Conservation (phyloP, 2,113 vertebrate genomes). For the Ahaetulla prasina region DNA sequence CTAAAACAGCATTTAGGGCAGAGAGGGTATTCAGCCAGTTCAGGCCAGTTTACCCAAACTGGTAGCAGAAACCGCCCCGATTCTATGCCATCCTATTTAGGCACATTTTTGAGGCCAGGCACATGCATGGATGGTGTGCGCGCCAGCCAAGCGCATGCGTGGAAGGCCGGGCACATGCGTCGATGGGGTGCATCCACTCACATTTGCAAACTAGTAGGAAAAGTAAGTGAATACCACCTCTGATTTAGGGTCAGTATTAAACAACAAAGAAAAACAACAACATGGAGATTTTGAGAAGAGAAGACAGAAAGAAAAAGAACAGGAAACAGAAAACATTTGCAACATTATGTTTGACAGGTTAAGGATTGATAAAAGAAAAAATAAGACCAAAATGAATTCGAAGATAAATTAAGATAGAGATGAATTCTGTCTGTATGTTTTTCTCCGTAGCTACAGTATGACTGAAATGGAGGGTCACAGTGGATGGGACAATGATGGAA, state of each 20-base stretch:
- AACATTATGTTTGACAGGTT: not conserved
- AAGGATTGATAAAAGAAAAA: not conserved
- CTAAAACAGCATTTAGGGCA: not conserved
- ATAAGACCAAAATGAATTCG: not conserved
- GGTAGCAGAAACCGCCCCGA: too few species aligned
- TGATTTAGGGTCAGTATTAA: not conserved
- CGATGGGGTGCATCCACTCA: too few species aligned
- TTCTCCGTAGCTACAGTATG: not conserved
- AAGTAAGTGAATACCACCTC: too few species aligned
- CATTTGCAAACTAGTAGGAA: too few species aligned
- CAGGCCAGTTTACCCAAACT: too few species aligned
- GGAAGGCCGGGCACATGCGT: too few species aligned
- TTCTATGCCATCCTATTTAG: too few species aligned
- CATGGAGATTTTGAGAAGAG: not conserved
- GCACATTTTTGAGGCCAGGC: too few species aligned
- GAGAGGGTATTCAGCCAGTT: too few species aligned
- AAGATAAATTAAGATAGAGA: not conserved
- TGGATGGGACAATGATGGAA: not conserved
- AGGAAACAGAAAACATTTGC: not conserved
- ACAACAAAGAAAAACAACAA: not conserved
- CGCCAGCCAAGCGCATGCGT: too few species aligned
- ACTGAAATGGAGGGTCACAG: not conserved
- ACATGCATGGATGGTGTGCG: too few species aligned
- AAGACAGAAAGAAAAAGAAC: not conserved
- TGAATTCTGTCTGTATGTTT: not conserved